Evolutionary conservation across 2,113 vertebrate species (phyloP), one percentile per base, ranked within the genome.

Genomic region (Thomomys bottae): DNA sequence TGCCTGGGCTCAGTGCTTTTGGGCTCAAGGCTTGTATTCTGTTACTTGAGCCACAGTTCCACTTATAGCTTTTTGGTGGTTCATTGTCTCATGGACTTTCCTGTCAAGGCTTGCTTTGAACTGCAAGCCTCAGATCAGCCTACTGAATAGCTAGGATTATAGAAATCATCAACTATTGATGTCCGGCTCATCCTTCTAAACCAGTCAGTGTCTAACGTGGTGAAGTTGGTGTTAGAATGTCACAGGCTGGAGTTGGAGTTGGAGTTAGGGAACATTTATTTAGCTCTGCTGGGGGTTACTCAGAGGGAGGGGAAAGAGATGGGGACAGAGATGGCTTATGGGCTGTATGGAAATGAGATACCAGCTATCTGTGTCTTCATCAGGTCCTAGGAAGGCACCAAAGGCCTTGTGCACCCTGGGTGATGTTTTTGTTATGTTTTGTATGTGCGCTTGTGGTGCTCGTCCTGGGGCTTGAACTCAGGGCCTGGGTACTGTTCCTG

Each of bases 261-360:
- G 18, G 36, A 57, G 20, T 26, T 28, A 3, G 81, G 77, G 63
- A 23, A 11, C 28, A 1, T 38, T 34, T 15, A 1, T 38, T 34
- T 15, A 38, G 72, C 81, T 40, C 0, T 32, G 14, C 6, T n/a
- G 34, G 6, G 36, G 45, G 73, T 9, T 24, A 2, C 70, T 28
- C 59, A 36, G 64, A 63, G 45, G 49, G 49, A 18, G 26, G n/a
- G 38, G 68, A 83, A 26, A 10, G 21, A 11, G 82, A 30, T 28
- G 45, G 71, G 7, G 71, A 34, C 9, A 10, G 57, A 45, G 14
- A 30, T 42, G 21, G 4, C 49, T 2, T 14, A 4, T 0, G 4
- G 63, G 54, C n/a, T 4, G 7, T 9, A 30, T 2, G 1, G 0
- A 20, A 17, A 10, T n/a, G 54, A 9, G 26, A 34, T 3, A 40